These are phyloP conservation scores for Crotalus tigris DNA, from an alignment of 2,113 vertebrate genomes.

Conservation along the genomic window DNA sequence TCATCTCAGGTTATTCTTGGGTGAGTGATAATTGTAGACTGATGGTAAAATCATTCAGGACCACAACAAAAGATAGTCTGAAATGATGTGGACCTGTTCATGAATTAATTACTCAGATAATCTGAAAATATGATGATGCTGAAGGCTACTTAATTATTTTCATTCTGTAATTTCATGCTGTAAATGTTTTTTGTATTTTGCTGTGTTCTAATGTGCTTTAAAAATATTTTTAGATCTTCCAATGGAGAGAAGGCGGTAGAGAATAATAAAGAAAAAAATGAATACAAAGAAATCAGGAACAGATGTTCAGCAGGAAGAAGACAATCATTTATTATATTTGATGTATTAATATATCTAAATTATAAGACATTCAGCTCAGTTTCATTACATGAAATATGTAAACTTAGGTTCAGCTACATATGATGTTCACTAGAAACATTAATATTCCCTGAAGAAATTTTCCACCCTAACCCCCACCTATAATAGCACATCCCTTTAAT, in stretches of 20 bases:
- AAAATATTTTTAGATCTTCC: background rate
- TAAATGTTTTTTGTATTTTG: background rate
- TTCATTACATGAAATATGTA: background rate
- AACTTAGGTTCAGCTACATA: background rate
- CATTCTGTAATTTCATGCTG: background rate
- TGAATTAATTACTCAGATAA: background rate
- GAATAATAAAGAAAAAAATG: background rate
- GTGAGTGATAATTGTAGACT: background rate
- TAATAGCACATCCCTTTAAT: background rate
- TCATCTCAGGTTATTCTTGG: background rate
- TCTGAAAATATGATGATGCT: background rate
- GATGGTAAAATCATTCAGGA: background rate
- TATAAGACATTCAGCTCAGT: background rate
- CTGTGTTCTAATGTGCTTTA: background rate
- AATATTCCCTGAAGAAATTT: background rate
- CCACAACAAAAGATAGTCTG: background rate
- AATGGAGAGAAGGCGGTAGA: background rate
- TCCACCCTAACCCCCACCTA: background rate
- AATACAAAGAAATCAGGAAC: background rate
- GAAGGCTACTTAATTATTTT: background rate
- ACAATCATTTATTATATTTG: background rate
- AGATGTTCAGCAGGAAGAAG: background rate
- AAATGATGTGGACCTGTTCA: background rate
- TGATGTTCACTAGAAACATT: background rate
- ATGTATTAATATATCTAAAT: background rate